Evolutionary conservation across 2,888 invertebrate genomes (phyloP).

Genomic region (Crematogaster levior): DNA sequence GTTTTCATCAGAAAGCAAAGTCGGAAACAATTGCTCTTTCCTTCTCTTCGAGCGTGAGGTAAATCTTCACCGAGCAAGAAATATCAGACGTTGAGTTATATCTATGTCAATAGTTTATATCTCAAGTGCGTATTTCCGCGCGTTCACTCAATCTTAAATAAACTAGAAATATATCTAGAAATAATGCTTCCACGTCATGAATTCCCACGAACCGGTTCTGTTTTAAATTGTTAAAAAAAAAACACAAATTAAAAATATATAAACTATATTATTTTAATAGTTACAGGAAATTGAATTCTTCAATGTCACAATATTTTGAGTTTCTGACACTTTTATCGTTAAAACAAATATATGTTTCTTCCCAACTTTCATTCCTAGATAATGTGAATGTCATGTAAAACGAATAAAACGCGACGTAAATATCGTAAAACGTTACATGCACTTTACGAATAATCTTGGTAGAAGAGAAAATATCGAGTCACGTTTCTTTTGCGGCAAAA

Average conservation of each 20-base stretch:
- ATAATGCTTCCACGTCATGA: neutral
- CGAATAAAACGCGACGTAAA: neutral
- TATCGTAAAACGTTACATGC: neutral
- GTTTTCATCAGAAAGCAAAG: constrained; percentile 71
- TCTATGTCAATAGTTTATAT: constrained; percentile 14
- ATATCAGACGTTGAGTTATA: neutral
- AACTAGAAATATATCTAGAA: constrained; percentile 3
- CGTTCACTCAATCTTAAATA: neutral
- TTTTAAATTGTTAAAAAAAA: too few species aligned
- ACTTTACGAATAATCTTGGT: neutral
- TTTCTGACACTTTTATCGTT: neutral
- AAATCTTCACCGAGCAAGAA: constrained; percentile 21
- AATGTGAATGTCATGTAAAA: neutral
- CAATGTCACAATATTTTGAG: neutral
- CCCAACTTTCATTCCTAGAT: neutral
- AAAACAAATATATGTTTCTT: neutral
- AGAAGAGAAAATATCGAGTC: neutral
- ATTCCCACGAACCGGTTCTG: neutral
- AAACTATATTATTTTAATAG: neutral
- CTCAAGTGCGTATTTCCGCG: neutral
- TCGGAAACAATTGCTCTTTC: constrained; percentile 59
- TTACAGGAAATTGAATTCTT: neutral
- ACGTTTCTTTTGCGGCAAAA: neutral
- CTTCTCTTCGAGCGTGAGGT: constrained; percentile 1
- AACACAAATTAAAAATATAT: neutral